Evolutionary conservation across 1,140 invertebrate genomes (phyloP).

Genomic region (Pteromalus puparum): DNA sequence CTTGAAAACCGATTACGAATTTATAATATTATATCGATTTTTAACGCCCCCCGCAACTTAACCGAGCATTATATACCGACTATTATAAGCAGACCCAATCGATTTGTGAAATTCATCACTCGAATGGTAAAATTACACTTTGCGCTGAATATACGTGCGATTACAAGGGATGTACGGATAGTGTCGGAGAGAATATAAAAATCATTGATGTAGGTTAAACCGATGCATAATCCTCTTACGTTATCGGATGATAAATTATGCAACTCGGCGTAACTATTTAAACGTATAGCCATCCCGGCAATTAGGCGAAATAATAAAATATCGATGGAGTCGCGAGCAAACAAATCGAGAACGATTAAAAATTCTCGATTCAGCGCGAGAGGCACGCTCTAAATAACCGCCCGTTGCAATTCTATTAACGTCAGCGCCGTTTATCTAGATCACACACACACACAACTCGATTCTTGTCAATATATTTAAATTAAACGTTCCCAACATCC

Average conservation of each 20-base stretch:
- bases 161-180: too few species aligned
- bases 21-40: constrained; percentile 22
- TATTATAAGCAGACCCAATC: neutral
- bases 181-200: too few species aligned
- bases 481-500: neutral
- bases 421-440: neutral
- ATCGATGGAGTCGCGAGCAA: neutral
- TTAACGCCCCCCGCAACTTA: neutral
- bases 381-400: neutral
- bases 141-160: too few species aligned
- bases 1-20: constrained; percentile 11
- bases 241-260: too few species aligned
- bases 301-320: too few species aligned
- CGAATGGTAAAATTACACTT: too few species aligned
- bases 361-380: neutral
- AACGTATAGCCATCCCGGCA: too few species aligned
- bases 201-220: too few species aligned
- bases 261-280: too few species aligned
- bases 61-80: neutral
- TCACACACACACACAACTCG: neutral
- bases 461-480: constrained; percentile 1
- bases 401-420: neutral
- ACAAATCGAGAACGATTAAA: neutral
- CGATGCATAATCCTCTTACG: too few species aligned
- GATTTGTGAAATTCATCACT: too few species aligned